Percentiles rank a stretch among this genome's conserved stretches.
Evolutionary conservation across 2,113 vertebrate species (phyloP).

Genomic region (Upupa epops): DNA sequence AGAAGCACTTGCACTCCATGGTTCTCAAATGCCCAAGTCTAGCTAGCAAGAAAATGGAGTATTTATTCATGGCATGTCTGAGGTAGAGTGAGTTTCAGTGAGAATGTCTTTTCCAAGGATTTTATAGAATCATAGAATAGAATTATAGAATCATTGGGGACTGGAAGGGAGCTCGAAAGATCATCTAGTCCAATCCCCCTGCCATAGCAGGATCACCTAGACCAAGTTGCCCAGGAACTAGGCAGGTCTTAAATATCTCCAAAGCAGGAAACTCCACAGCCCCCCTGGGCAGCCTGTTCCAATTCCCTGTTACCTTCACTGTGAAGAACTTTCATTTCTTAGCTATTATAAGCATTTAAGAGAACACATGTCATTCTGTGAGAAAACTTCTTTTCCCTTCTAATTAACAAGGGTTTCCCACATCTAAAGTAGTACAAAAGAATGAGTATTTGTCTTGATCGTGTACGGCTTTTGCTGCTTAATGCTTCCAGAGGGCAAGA

Average conservation of each 20-base stretch:
- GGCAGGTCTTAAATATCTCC: no score
- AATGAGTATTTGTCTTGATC: not conserved
- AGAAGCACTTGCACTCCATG: not conserved
- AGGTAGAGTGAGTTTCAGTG: constrained; percentile 21
- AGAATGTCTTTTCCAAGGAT: constrained; percentile 17
- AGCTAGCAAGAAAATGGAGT: constrained; percentile 8
- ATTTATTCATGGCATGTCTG: constrained; percentile 16
- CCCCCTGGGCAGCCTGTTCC: no score
- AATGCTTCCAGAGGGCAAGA: not conserved
- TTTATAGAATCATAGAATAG: no score
- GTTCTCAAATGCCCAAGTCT: not conserved
- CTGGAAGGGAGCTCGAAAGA: no score
- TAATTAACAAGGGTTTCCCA: constrained; percentile 13
- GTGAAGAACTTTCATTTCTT: no score
- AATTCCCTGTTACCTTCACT: no score
- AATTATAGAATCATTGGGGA: no score
- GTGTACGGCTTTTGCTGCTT: not conserved
- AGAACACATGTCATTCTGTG: not conserved
- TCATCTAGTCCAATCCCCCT: no score
- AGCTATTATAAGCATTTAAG: constrained; percentile 30
- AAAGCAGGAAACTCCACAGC: no score
- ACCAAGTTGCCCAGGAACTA: no score
- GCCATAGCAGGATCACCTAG: no score
- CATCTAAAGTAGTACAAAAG: not conserved
- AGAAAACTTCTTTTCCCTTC: constrained; percentile 17